These are phyloP conservation scores for Lasioglossum pauxillum DNA, from an alignment of 2,888 invertebrate species.

Conservation along the genomic window DNA sequence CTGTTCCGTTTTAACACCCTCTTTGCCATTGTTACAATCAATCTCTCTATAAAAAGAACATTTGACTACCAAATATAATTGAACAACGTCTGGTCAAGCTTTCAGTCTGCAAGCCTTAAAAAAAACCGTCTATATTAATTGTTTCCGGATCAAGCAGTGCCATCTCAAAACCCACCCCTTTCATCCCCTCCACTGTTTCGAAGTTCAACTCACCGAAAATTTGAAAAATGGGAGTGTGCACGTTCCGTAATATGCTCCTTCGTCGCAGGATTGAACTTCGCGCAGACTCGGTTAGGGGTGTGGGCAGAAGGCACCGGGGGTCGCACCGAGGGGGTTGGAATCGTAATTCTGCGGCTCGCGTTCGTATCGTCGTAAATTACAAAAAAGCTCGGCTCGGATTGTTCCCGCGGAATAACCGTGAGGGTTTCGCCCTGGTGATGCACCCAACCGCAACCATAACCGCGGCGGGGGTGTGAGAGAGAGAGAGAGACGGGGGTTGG, in stretches of 20 bases:
- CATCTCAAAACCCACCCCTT: not conserved
- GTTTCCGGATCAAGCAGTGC: not conserved
- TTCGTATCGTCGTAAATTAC: slow-evolving; percentile 73
- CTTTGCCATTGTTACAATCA: not conserved
- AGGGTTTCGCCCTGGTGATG: slow-evolving; percentile 9
- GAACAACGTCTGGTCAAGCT: too few species aligned
- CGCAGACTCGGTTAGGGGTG: slow-evolving; percentile 1
- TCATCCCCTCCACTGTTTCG: not conserved
- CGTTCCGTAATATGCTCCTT: not conserved
- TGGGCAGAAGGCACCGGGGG: slow-evolving; percentile 10
- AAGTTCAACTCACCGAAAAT: not conserved
- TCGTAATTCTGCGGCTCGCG: slow-evolving; percentile 59
- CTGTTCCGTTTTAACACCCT: not conserved
- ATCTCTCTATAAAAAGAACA: not conserved
- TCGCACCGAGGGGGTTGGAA: slow-evolving; percentile 20
- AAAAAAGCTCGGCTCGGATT: slow-evolving; percentile 69
- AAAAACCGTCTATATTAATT: not conserved
- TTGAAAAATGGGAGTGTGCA: not conserved
- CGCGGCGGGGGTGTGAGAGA: not conserved
- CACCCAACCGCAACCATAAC: not conserved
- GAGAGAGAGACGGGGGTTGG: not conserved
- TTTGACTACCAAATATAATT: not conserved
- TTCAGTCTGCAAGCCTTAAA: not conserved
- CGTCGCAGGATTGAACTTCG: slow-evolving; percentile 57
- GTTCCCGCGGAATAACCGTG: slow-evolving; percentile 65